phyloP scores from a whole-genome alignment of 2,888 invertebrate species.

The Xiphydria camelus region DNA sequence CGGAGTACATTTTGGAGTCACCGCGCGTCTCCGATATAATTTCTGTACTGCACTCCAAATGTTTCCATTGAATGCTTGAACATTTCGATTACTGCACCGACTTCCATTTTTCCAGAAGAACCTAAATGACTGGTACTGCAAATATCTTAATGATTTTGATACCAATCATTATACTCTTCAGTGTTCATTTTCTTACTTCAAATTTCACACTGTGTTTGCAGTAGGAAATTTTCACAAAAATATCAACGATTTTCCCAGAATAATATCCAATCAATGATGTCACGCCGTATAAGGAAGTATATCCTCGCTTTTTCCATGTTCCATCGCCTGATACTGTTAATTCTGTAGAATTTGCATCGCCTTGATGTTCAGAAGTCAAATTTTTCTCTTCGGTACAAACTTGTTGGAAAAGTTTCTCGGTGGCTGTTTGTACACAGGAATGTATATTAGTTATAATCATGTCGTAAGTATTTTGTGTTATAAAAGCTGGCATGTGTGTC shows the following conservation, averaged over 20 bases:
- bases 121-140: slow-evolving; percentile 10
- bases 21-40: too few species aligned
- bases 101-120: too few species aligned
- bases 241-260: too few species aligned
- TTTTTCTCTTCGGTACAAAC: slow-evolving; percentile 24
- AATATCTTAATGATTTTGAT: slow-evolving; percentile 2
- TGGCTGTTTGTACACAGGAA: slow-evolving; percentile 17
- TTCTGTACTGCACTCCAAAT: too few species aligned
- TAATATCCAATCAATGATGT: too few species aligned
- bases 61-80: slow-evolving; percentile 10
- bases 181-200: too few species aligned
- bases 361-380: slow-evolving; percentile 22
- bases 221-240: slow-evolving; percentile 8
- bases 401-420: slow-evolving; percentile 24
- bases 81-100: slow-evolving; percentile 7
- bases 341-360: slow-evolving; percentile 17
- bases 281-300: too few species aligned
- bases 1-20: too few species aligned
- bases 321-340: too few species aligned
- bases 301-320: too few species aligned
- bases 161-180: too few species aligned
- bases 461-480: slow-evolving; percentile 20
- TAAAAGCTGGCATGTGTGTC: slow-evolving; percentile 27
- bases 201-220: slow-evolving; percentile 10
- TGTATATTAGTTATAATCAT: slow-evolving; percentile 24